Percentiles rank a stretch among this genome's conserved stretches.
Conservation (phyloP, 2,888 invertebrate genomes). For the Papilio elwesi region DNA sequence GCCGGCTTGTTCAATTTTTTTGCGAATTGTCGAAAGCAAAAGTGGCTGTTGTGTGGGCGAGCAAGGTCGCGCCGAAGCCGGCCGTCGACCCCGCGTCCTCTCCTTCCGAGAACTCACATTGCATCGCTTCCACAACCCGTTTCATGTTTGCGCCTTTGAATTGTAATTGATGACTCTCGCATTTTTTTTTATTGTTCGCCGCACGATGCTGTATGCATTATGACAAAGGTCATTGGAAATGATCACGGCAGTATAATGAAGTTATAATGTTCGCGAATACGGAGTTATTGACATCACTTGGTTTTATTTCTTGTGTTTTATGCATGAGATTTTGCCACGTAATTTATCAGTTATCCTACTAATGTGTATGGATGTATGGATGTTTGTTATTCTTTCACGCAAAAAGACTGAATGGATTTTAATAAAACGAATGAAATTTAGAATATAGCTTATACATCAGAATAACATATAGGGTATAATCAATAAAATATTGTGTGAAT, state of each 20-base stretch:
- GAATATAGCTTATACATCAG: no score
- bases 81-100: slow-evolving; percentile 24
- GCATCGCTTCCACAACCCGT: slow-evolving; percentile 16
- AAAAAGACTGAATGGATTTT: no score
- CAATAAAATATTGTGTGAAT: no score
- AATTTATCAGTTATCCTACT: background rate
- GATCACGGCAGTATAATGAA: slow-evolving; percentile 8
- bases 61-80: slow-evolving; percentile 79
- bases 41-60: slow-evolving; percentile 82
- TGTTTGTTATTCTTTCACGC: no score
- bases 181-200: slow-evolving; percentile 9
- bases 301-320: background rate
- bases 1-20: slow-evolving; percentile 60
- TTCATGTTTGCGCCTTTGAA: slow-evolving; percentile 28
- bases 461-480: no score
- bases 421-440: no score
- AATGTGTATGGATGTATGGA: no score
- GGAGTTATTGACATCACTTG: slow-evolving; percentile 6
- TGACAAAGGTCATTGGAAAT: slow-evolving; percentile 15
- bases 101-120: slow-evolving; percentile 30
- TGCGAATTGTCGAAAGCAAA: slow-evolving; percentile 82
- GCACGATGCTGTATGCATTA: background rate
- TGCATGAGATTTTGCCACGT: background rate
- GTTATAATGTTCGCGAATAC: slow-evolving; percentile 12
- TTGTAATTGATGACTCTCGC: slow-evolving; percentile 23